These are phyloP conservation scores for Mareca penelope DNA, from an alignment of 2,797 vertebrate species.

Conservation along the genomic window DNA sequence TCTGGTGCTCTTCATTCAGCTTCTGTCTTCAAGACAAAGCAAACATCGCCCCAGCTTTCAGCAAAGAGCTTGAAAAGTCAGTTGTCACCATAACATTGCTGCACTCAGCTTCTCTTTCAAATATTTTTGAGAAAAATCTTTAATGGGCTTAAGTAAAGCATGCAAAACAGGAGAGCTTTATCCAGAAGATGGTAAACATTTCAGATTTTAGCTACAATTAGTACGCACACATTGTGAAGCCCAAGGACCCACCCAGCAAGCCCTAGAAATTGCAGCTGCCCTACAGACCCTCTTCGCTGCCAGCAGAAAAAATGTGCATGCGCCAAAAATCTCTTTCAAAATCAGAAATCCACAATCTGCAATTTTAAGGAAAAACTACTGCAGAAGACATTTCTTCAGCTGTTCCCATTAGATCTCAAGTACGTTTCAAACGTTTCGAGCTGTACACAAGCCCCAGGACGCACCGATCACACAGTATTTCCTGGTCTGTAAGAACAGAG, in stretches of 20 bases:
- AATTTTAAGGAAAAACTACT: not conserved
- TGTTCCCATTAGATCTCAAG: accelerated
- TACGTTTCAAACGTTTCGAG: accelerated
- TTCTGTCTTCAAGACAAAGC: not conserved
- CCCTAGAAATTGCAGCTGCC: not conserved
- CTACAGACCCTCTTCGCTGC: not conserved
- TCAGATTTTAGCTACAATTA: not conserved
- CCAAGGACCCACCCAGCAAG: not conserved
- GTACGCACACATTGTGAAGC: not conserved
- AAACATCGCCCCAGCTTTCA: not conserved
- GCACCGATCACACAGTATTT: accelerated
- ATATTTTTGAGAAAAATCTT: not conserved
- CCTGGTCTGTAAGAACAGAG: not conserved
- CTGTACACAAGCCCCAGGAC: accelerated
- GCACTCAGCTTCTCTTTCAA: accelerated
- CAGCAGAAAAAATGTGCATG: too few relatives aligned
- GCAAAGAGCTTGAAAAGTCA: not conserved
- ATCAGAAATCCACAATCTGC: not conserved
- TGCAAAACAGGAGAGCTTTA: not conserved
- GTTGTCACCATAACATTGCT: not conserved
- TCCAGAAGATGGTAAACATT: not conserved
- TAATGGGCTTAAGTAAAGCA: not conserved
- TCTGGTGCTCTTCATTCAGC: not conserved
- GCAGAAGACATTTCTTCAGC: not conserved
- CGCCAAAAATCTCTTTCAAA: not conserved